Evolutionary conservation across 64 coral and sea anemone species (phyloP), one percentile per base, ranked within the genome.

Genomic region (Hydrozoanthus tunicans): DNA sequence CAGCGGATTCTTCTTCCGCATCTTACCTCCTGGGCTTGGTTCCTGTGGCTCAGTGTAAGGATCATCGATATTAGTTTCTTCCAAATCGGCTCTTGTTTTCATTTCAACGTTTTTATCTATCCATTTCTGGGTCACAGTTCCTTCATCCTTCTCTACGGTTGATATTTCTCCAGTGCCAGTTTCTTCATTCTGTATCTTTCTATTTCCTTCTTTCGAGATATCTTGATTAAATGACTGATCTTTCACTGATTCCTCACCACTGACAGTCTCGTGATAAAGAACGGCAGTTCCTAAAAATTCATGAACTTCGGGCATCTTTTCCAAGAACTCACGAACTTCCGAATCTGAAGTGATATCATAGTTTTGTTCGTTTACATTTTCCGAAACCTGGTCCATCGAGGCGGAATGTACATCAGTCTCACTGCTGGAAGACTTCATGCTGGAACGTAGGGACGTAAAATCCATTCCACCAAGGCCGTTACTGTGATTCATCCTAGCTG

Each of bases 281-380:
- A 73, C n/a, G 2, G 68, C 14, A 70, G 65, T 62, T 15, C 70
- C 84, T 20, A 88, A 75, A 9, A 88, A 88, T 14, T 88, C 69
- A 5, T 75, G 68, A 59, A 60, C 84, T 27, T 88, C 80, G 10
- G 80, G 80, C 80, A 82, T 82, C 62, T 82, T 82, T 82, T 82
- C 80, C 60, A 82, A 82, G 60, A 82, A 82, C 51, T 82, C 55
- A 17, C 26, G 55, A 57, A 75, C 70, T 59, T 88, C 69, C 55
- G 70, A 60, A 54, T 88, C 69, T 7, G 23, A 70, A 13, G 68
- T 61, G 56, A 51, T 59, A 59, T 88, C 84, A 88, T 6, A 32
- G 15, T 11, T 52, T 64, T 15, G 6, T 60, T 88, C 70, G 56
- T 15, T 82, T 82, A 53, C 10, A 60, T 74, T 60, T 25, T 88